Base-by-base conservation (phyloP, 2,888 invertebrate genomes). In the Taphrorychus bicolor region DNA sequence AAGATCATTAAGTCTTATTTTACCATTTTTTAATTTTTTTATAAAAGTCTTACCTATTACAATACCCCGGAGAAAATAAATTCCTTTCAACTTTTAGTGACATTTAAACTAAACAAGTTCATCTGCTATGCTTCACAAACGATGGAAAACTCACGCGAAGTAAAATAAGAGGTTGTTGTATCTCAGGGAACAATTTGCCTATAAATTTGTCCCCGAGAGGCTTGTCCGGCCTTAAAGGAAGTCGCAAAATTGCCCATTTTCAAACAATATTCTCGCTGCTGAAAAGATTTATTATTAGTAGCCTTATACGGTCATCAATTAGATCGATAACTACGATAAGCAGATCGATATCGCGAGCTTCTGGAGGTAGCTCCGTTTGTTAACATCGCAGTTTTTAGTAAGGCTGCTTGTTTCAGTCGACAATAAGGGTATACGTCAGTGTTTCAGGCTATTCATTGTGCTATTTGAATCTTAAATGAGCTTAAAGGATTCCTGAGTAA, bases 311-410 rank as follows among this genome's bases (percentile, higher is more conserved):
- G 74, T 76, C 76, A 73, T 79, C 79, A 78, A 78, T 79, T 79
- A 79, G 79, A 79, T 79, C 77, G 76, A 78, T 78, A 79, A 71
- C 24, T 24, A 76, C 77, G 76, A 78, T 78, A 79, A 71, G 24
- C 23, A 76, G 78, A 79, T 79, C 79, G 74, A 75, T 79, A 79
- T 79, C 79, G 73, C 66, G 56, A 72, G 72, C 75, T 73, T 72
- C 74, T 71, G 73, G 61, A 67, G 69, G 69, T 72, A 70, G 58
- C 66, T 72, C 69, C 71, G 73, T 76, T 75, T 76, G 77, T 78
- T 76, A 75, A 75, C 75, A 74, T 51, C 45, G 42, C 16, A 32
- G 18, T 57, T 60, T 45, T 60, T 60, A 60, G 56, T 56, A 24
- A 45, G 32, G 56, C 19, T 19, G 57, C 60, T 60, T 40, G 56